These are phyloP conservation scores for Diorhabda elongata DNA, from an alignment of 1,140 invertebrate genomes.

Conservation along the genomic window DNA sequence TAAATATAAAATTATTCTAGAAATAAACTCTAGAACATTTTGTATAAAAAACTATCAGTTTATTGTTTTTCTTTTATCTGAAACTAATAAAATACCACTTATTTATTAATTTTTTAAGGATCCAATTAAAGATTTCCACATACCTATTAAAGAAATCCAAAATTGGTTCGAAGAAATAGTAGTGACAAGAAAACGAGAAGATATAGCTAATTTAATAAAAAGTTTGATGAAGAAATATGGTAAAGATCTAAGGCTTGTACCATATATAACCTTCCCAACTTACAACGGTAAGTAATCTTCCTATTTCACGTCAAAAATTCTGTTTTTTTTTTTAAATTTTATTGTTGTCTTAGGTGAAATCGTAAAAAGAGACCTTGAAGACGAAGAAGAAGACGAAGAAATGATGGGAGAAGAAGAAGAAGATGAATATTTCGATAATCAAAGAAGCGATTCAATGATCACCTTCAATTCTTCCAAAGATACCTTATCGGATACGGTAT, in stretches of 20 bases:
- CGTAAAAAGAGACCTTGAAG: constrained; percentile 11
- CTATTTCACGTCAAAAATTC: neutral
- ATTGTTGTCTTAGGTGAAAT: constrained; percentile 10
- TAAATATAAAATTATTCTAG: too few relatives aligned
- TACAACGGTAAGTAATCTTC: constrained; percentile 53
- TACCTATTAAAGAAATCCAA: constrained; percentile 70
- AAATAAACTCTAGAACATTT: too few relatives aligned
- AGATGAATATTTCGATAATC: constrained; percentile 3
- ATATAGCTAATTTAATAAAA: constrained; percentile 70
- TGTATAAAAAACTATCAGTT: neutral
- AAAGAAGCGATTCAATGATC: constrained; percentile 13
- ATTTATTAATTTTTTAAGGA: constrained; percentile 51
- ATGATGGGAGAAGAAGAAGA: constrained; percentile 26
- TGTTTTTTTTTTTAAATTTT: constrained; percentile 20
- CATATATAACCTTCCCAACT: constrained; percentile 60
- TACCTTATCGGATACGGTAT: constrained; percentile 5
- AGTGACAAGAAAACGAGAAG: constrained; percentile 74
- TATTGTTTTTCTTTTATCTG: constrained; percentile 17
- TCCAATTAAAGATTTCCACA: constrained; percentile 67
- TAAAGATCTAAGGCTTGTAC: constrained; percentile 54
- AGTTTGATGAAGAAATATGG: constrained; percentile 62
- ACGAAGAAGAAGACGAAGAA: constrained; percentile 27
- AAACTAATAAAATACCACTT: neutral
- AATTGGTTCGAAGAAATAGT: constrained; percentile 77
- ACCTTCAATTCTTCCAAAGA: constrained; percentile 11